These are phyloP conservation scores for Saccopteryx bilineata DNA, from an alignment of 2,113 vertebrate genomes.

Conservation along the genomic window DNA sequence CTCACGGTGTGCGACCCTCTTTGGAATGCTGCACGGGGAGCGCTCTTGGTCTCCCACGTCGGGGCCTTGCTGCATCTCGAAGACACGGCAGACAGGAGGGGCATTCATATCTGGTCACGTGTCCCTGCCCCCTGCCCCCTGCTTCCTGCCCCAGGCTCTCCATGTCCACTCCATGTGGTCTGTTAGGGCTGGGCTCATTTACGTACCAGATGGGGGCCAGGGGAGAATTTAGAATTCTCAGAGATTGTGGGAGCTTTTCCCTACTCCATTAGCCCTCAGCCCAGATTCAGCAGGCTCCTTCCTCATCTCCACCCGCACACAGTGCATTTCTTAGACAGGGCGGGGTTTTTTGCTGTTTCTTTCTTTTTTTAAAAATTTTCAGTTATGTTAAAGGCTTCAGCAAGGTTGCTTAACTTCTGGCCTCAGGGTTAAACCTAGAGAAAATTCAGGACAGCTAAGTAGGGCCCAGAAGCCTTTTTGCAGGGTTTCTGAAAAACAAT, in stretches of 20 bases:
- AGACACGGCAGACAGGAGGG: background rate
- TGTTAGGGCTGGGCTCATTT: background rate
- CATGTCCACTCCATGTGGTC: background rate
- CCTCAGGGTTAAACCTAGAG: background rate
- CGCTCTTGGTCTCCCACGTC: background rate
- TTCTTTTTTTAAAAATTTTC: background rate
- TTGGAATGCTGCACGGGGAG: background rate
- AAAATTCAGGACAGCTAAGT: background rate
- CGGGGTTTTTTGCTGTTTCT: background rate
- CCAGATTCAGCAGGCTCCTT: background rate
- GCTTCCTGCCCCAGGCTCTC: background rate
- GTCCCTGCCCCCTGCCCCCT: background rate
- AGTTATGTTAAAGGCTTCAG: background rate
- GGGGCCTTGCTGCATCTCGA: background rate
- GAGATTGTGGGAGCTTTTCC: background rate
- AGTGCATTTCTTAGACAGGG: background rate
- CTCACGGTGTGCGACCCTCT: background rate
- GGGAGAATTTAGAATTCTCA: background rate
- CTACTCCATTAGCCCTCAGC: background rate
- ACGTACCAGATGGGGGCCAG: background rate
- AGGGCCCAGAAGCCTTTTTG: background rate
- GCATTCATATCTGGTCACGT: background rate
- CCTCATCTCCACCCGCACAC: background rate
- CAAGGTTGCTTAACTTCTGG: background rate
- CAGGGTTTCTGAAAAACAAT: background rate